Evolutionary conservation across 2,797 vertebrate species (phyloP).

Genomic region (Sebastes diaconus): DNA sequence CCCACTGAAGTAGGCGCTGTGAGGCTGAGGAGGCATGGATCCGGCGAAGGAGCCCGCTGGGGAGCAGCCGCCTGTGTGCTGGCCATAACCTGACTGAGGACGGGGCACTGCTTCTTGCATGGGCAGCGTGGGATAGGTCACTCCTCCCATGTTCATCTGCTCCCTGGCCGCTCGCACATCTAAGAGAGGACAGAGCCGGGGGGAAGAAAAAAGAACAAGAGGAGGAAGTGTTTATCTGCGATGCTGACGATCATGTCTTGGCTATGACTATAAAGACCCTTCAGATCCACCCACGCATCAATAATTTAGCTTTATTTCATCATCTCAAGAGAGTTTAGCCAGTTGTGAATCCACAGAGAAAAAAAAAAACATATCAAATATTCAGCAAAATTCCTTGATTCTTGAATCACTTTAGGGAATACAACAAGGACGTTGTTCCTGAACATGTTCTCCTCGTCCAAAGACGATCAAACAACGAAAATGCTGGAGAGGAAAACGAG

Average conservation of each 20-base stretch:
- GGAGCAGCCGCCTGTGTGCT: slow-evolving; percentile 87
- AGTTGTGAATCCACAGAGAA: slow-evolving; percentile 49
- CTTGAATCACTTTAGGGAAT: slow-evolving; percentile 33
- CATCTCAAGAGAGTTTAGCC: slow-evolving; percentile 60
- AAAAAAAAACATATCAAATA: slow-evolving; percentile 60
- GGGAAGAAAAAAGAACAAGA: slow-evolving; percentile 23
- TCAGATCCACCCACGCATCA: slow-evolving; percentile 79
- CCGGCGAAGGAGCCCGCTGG: slow-evolving; percentile 88
- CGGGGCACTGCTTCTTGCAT: slow-evolving; percentile 89
- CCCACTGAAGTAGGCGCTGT: slow-evolving; percentile 96
- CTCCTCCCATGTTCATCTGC: slow-evolving; percentile 93
- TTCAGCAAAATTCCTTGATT: slow-evolving; percentile 35
- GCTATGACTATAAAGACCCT: slow-evolving; percentile 76
- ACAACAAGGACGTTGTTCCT: slow-evolving; percentile 32
- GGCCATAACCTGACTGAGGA: slow-evolving; percentile 86
- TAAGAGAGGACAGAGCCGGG: slow-evolving; percentile 59
- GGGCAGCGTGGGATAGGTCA: slow-evolving; percentile 91
- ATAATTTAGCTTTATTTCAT: slow-evolving; percentile 64
- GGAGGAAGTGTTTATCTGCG: slow-evolving; percentile 57
- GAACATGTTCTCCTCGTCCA: slow-evolving; percentile 35
- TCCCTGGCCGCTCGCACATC: slow-evolving; percentile 96
- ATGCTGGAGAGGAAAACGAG: slow-evolving; percentile 22
- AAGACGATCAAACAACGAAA: slow-evolving; percentile 42
- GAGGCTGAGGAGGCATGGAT: slow-evolving; percentile 88
- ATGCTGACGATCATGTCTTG: slow-evolving; percentile 63